A percentile compares a stretch with the other conserved stretches of the same genome.
Evolutionary conservation across 2,113 vertebrate species (phyloP).

Genomic region (Mus spicilegus): DNA sequence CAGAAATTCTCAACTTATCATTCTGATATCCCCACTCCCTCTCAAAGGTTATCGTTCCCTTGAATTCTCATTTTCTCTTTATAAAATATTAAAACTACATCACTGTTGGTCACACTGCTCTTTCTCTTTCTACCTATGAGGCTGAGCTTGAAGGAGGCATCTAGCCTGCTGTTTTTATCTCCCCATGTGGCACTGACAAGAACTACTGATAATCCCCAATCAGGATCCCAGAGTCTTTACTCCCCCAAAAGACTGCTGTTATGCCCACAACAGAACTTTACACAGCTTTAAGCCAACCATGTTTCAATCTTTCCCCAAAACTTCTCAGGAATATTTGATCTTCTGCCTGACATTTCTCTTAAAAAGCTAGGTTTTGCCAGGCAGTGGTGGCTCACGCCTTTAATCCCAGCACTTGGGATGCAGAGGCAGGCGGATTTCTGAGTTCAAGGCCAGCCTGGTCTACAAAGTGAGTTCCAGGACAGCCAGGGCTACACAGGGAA

Average conservation of each 20-base stretch:
- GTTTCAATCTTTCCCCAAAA: neutral
- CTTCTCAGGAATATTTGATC: neutral
- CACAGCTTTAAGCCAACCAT: neutral
- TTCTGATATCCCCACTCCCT: neutral
- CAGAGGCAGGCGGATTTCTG: no score
- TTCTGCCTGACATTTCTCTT: neutral
- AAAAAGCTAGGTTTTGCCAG: neutral
- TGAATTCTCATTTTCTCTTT: neutral
- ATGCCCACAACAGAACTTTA: neutral
- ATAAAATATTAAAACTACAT: neutral
- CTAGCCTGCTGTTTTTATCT: neutral
- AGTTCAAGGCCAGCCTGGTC: no score
- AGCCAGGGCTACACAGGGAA: no score
- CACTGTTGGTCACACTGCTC: neutral
- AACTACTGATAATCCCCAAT: neutral
- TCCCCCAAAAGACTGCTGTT: neutral
- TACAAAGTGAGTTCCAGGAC: no score
- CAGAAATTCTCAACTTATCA: neutral
- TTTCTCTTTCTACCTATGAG: neutral
- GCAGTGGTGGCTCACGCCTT: no score
- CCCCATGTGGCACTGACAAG: neutral
- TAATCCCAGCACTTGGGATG: no score
- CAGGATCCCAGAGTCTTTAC: neutral
- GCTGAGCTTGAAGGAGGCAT: neutral
- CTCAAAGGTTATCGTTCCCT: neutral